phyloP scores from a whole-genome alignment of 1,140 invertebrate species.

The Hylaeus anthracinus region DNA sequence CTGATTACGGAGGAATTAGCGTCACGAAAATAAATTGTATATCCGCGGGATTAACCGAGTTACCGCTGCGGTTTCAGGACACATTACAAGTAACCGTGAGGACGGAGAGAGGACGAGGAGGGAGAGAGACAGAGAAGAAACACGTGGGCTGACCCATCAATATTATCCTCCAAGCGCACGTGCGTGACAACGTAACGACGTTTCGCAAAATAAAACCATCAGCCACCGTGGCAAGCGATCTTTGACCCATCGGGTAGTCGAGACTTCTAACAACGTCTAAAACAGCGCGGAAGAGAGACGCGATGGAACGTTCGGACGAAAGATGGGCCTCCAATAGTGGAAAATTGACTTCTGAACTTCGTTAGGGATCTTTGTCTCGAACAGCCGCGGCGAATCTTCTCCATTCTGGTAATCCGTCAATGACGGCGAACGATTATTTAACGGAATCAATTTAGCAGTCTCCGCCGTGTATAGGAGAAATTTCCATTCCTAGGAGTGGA shows the following conservation, averaged over 20 bases:
- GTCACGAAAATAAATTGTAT: too few species aligned
- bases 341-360: slow-evolving; percentile 5
- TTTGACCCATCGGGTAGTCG: neutral
- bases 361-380: neutral
- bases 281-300: neutral
- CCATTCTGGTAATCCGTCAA: neutral
- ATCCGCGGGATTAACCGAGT: too few species aligned
- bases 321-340: neutral
- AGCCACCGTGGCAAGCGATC: neutral
- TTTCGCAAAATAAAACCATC: neutral
- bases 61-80: too few species aligned
- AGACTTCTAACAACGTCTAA: neutral
- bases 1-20: too few species aligned
- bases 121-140: neutral
- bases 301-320: neutral
- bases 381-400: neutral
- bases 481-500: neutral
- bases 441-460: neutral
- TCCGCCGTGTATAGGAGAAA: neutral
- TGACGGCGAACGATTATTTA: neutral
- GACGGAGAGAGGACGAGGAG: neutral
- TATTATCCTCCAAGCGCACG: neutral
- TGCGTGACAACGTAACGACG: neutral
- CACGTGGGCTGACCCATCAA: neutral
- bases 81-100: neutral